Base-by-base conservation (phyloP, 2,797 vertebrate genomes). In the Eulemur mongoz region DNA sequence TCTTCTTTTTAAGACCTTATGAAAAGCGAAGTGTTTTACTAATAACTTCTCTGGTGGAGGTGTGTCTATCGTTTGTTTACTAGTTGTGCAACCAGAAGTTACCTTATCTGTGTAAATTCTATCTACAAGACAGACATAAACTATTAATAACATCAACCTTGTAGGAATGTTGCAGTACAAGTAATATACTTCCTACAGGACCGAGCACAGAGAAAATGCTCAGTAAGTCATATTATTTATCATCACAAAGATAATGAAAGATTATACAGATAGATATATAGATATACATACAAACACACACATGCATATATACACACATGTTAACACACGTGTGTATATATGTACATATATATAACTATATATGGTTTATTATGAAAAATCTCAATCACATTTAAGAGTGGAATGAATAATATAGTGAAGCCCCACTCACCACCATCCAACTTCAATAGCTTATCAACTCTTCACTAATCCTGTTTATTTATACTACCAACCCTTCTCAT, bases 11-110 rank as follows among this genome's bases (percentile, higher is more conserved):
- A 76, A 86, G 13, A 81, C 2, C 9, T 80, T 86, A 54, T 50
- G 45, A 96, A 91, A 91, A 82, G 9, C 54, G 27, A 89, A 69
- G 48, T n/a, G 3, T 35, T 92, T 85, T 43, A 81, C 70, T 85
- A 59, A 65, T 85, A 83, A 95, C 63, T 96, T 85, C 4, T 40
- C 18, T 40, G 32, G 54, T 50, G 9, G 57, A 85, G 20, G 14
- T 0, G 38, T 27, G 13, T 76, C 43, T 85, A 8, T 20, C 18
- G 12, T n/a, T 52, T 35, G 12, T n/a, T 52, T 35, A 78, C 7
- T 67, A 86, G 38, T n/a, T 89, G 32, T 50, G 38, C 30, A 76
- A 54, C 35, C 13, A 11, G 48, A 79, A 61, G 15, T 67, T 76
- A 35, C 13, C 86, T 91, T 72, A 59, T 69, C 20, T 48, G 27